These are phyloP conservation scores for Seira musarum DNA, from an alignment of 2,888 invertebrate genomes.

Conservation along the genomic window DNA sequence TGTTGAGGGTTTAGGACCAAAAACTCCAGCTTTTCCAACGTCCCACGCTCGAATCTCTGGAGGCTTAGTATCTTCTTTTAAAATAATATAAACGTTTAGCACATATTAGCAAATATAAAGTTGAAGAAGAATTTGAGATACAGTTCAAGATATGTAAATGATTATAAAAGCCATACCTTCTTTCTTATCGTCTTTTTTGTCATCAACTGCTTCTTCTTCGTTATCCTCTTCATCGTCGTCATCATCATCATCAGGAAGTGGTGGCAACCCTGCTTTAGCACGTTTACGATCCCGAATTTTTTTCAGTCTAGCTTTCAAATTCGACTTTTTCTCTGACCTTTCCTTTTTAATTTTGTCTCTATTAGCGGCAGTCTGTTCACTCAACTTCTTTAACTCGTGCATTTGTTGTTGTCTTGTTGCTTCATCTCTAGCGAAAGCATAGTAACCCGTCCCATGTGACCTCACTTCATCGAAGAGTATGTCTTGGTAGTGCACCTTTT, in stretches of 20 bases:
- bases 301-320: conserved; percentile 72
- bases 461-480: conserved; percentile 93
- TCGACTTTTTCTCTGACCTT: conserved; percentile 71
- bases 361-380: conserved; percentile 80
- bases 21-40: conserved; percentile 79
- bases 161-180: not conserved
- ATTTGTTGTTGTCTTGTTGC: conserved; percentile 85
- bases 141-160: not conserved
- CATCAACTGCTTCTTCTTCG: conserved; percentile 58
- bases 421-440: conserved; percentile 90
- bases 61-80: not conserved
- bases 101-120: not conserved
- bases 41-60: conserved; percentile 80
- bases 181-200: conserved; percentile 14
- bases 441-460: conserved; percentile 93
- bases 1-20: conserved; percentile 59
- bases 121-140: not conserved
- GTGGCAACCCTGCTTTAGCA: conserved; percentile 70
- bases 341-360: conserved; percentile 76
- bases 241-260: conserved; percentile 58
- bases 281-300: conserved; percentile 72
- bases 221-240: conserved; percentile 59
- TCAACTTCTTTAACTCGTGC: conserved; percentile 81
- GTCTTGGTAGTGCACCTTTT: conserved; percentile 92
- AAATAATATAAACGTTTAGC: not conserved